Evolutionary conservation across 1,140 invertebrate species (phyloP), one percentile per base, ranked within the genome.

Genomic region (Polypedilum vanderplanki): DNA sequence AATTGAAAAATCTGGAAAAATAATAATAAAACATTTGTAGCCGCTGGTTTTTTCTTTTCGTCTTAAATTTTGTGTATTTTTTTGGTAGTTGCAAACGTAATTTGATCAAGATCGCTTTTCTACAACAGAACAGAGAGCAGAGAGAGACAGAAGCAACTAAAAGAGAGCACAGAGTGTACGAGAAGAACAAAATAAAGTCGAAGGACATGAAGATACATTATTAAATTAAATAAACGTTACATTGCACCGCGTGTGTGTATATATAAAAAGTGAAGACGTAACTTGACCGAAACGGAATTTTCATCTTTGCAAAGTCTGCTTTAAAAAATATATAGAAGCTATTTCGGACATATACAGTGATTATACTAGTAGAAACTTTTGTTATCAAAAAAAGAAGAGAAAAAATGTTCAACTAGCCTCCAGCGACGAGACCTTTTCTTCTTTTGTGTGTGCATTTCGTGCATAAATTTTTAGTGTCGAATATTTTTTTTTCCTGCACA

Each of bases 391-490:
- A 57, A 57, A 57, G n/a, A 57, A 57, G 15, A 57, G 46, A 57
- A 70, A 70, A 22, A 10, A 70, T 70, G 17, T 22, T 70, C 17
- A 18, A 70, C 65, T 70, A 70, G 65, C 65, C 65, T 70, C 65
- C 65, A 70, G 65, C 65, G 65, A 70, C 65, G 17, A 18, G 20
- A 70, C 65, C 20, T 70, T 70, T 70, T 18, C 17, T 70, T 70
- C 18, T 70, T 10, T 18, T 70, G 17, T 10, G 65, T 70, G 8
- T 70, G 65, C 17, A 22, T 70, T 70, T 70, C 65, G 17, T 70
- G 65, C 65, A 70, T 70, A 70, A 70, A 70, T 70, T 70, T 70
- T 70, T 70, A 20, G 17, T 20, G 65, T 70, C 17, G 65, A 70
- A 70, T 70, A 20, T 70, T 70, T 20, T 20, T 20, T 20, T 70